Evolutionary conservation across 2,888 invertebrate species (phyloP).

Genomic region (Cosmia trapezina): DNA sequence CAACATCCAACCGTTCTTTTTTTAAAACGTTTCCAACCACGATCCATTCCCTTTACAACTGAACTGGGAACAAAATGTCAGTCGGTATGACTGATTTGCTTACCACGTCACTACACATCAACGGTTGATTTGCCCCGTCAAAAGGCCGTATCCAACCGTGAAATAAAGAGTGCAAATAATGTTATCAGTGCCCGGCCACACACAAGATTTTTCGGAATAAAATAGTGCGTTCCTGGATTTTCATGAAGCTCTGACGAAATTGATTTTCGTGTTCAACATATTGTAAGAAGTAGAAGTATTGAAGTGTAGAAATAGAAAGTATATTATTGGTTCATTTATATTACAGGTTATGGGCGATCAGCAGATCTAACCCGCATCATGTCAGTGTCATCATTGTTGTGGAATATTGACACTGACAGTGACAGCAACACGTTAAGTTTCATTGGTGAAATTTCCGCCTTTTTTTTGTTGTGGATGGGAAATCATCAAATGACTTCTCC

Average conservation of each 20-base stretch:
- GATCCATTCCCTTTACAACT: conserved; percentile 28
- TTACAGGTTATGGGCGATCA: background rate
- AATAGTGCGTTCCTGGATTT: conserved; percentile 46
- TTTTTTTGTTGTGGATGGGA: too few relatives aligned
- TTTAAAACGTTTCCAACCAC: conserved; percentile 15
- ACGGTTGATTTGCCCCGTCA: conserved; percentile 51
- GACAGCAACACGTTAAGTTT: background rate
- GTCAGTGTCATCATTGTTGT: background rate
- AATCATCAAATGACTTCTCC: too few relatives aligned
- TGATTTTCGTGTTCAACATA: conserved; percentile 46
- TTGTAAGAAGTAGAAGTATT: conserved; percentile 13
- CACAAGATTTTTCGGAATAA: conserved; percentile 47
- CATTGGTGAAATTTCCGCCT: background rate
- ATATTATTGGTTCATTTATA: background rate
- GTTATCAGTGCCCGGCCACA: conserved; percentile 54
- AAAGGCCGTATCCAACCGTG: conserved; percentile 57
- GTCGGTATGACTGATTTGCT: conserved; percentile 57
- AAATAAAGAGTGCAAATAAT: conserved; percentile 66
- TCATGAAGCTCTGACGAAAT: conserved; percentile 49
- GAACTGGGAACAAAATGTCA: conserved; percentile 33
- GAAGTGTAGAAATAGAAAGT: background rate
- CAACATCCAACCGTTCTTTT: conserved; percentile 4
- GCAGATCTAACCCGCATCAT: background rate
- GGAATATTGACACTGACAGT: background rate
- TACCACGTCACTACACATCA: conserved; percentile 63